phyloP scores from a whole-genome alignment of 2,797 vertebrate species.

The Arremon brunneinucha region DNA sequence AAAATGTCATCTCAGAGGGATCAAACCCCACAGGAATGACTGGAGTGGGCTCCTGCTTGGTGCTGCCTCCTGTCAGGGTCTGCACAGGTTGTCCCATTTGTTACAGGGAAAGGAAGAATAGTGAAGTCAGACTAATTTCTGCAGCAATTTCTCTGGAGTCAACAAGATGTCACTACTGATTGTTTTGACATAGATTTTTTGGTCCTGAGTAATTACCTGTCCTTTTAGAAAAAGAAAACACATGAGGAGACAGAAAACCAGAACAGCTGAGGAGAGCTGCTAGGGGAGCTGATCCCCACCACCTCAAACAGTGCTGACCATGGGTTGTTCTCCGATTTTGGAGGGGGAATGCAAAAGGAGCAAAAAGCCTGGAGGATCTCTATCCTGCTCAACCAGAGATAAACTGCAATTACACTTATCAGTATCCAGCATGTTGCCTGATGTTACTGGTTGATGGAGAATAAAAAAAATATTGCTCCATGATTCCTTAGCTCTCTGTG shows the following conservation, averaged over 20 bases:
- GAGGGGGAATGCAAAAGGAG: background rate
- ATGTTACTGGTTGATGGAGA: background rate
- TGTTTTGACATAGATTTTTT: constrained; percentile 12
- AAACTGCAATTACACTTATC: background rate
- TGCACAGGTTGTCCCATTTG: background rate
- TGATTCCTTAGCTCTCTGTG: background rate
- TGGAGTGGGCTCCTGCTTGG: background rate
- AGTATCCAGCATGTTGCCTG: background rate
- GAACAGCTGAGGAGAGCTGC: background rate
- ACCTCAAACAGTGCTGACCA: background rate
- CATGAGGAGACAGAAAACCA: background rate
- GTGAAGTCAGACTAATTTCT: background rate
- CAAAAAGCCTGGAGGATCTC: background rate
- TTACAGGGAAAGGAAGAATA: background rate
- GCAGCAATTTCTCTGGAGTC: constrained; percentile 1
- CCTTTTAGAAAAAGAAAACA: background rate
- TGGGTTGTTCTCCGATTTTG: background rate
- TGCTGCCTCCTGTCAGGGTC: background rate
- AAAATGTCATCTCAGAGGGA: background rate
- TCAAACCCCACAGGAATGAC: background rate
- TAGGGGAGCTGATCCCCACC: background rate
- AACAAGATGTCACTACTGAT: background rate
- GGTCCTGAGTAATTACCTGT: background rate
- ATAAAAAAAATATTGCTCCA: background rate
- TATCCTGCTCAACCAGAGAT: background rate